Conservation (phyloP, 2,113 vertebrate species). For the Struthidea cinerea region DNA sequence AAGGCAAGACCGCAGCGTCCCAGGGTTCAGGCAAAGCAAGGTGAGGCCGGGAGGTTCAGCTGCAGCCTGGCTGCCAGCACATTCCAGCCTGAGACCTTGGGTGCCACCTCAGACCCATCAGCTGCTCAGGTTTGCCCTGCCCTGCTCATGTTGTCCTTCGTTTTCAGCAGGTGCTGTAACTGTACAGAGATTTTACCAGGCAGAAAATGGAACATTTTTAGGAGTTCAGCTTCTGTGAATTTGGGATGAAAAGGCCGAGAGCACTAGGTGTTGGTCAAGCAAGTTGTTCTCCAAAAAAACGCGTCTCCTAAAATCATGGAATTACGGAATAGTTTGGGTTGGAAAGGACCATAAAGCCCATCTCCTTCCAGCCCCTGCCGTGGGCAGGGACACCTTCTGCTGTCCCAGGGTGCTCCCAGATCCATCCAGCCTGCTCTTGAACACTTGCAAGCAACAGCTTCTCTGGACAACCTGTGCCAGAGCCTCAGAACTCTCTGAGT, state of each 20-base stretch:
- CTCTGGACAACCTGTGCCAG: neutral
- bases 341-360: neutral
- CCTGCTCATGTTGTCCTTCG: fast-evolving
- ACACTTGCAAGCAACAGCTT: neutral
- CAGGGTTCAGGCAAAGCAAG: neutral
- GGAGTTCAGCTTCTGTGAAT: neutral
- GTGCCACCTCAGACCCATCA: neutral
- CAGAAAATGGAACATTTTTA: neutral
- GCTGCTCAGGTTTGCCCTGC: neutral
- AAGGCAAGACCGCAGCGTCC: neutral
- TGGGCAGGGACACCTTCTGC: neutral
- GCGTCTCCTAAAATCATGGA: neutral
- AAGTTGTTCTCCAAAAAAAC: fast-evolving
- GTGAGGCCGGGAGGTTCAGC: neutral
- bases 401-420: neutral
- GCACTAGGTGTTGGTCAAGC: neutral
- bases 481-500: neutral
- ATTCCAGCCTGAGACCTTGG: neutral
- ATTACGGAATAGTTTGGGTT: neutral
- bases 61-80: neutral
- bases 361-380: neutral
- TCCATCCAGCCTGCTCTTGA: neutral
- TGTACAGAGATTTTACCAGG: neutral
- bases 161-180: neutral
- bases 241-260: neutral